A percentile compares a stretch with the other conserved stretches of the same genome.
Conservation (phyloP, 2,888 invertebrate genomes). For the Drosophila helvetica region DNA sequence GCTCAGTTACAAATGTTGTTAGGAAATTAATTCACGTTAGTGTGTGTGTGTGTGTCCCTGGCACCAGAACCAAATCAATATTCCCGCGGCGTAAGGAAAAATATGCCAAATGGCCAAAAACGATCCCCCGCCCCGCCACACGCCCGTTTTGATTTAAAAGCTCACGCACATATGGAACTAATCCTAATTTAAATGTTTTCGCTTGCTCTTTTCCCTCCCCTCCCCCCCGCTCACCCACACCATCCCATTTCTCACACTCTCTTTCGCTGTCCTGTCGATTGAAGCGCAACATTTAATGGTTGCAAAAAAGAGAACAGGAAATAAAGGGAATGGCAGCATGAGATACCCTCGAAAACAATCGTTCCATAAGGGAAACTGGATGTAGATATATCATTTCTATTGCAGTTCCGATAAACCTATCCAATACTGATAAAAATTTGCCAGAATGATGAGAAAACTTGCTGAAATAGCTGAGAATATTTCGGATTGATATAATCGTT, state of each 20-base stretch:
- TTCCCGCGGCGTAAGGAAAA: conserved; percentile 61
- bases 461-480: no score
- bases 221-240: not conserved
- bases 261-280: conserved; percentile 30
- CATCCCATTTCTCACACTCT: conserved; percentile 1
- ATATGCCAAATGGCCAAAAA: conserved; percentile 52
- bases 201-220: conserved; percentile 6
- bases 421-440: no score
- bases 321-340: accelerated
- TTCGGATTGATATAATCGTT: no score
- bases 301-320: conserved; percentile 2
- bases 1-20: conserved; percentile 67
- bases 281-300: conserved; percentile 66
- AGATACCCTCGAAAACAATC: not conserved
- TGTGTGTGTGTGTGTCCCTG: conserved; percentile 5
- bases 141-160: conserved; percentile 71
- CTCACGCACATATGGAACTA: conserved; percentile 54
- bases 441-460: no score
- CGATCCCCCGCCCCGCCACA: conserved; percentile 1
- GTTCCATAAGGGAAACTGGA: no score
- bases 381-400: no score
- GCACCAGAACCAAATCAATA: conserved; percentile 59
- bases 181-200: conserved; percentile 73
- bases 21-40: conserved; percentile 72
- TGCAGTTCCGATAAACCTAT: no score